Evolutionary conservation across 2,888 invertebrate species (phyloP).

Genomic region (Brachyopa scutellaris): DNA sequence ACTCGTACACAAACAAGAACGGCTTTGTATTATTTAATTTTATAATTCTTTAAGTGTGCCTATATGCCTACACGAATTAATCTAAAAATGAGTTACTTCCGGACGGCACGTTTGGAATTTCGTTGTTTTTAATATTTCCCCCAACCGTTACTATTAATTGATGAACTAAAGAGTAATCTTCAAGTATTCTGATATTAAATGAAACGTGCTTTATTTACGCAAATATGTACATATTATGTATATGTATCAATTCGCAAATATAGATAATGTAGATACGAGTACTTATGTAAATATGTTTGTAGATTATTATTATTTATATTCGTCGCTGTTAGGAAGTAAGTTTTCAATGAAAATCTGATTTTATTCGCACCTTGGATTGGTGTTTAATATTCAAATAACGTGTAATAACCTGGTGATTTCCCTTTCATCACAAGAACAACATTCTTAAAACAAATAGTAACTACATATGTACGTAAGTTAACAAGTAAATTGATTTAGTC

Average conservation of each 20-base stretch:
- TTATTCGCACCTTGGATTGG: slow-evolving; percentile 33
- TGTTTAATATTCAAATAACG: slow-evolving; percentile 53
- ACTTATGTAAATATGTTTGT: background rate
- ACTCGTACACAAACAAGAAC: background rate
- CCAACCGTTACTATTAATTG: background rate
- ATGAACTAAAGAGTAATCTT: no score
- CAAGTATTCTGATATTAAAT: no score
- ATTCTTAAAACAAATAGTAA: background rate
- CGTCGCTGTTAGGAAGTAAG: slow-evolving; percentile 39
- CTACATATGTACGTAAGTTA: no score
- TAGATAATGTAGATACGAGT: no score
- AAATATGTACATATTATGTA: no score
- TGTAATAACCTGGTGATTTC: slow-evolving; percentile 20
- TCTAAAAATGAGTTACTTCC: slow-evolving; percentile 17
- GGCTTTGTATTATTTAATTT: background rate
- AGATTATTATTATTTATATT: background rate
- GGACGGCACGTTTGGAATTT: background rate
- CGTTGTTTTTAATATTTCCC: background rate
- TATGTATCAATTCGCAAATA: background rate
- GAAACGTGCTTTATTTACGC: no score
- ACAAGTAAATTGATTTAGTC: no score
- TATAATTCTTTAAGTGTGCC: background rate
- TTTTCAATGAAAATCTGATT: slow-evolving; percentile 27
- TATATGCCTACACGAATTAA: background rate
- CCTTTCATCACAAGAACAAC: slow-evolving; percentile 26